Evolutionary conservation across 37 sponge, comb jelly and placozoan species (phyloP), one percentile per base, ranked within the genome.

Genomic region (Ianthella basta): DNA sequence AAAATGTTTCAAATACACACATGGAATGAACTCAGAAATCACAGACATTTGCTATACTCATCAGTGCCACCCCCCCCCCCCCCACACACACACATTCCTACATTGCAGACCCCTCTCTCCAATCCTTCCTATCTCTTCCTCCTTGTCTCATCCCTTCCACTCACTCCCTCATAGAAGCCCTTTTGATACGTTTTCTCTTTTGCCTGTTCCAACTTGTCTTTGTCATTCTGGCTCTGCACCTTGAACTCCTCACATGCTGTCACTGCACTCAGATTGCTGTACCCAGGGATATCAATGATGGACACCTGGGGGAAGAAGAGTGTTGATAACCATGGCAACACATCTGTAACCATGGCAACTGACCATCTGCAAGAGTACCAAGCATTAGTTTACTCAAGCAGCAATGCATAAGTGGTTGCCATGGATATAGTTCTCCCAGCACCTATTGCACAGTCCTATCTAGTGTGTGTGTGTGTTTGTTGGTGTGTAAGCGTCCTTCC

Each of bases 151-250:
- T 29, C 25, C 10, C 14, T 40, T 2, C 23, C 21, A 53, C 93
- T 86, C 60, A 98, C 97, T 74, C 99, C 99, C 66, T 99, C 97
- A 86, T 97, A 93, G 84, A 99, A 99, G 10, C 97, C 99, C 32
- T 86, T 89, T 18, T 86, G 91, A 90, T 99, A 99, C 33, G 93
- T 92, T 80, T 90, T 87, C 80, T 99, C 99, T 55, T 99, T 99
- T 12, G 97, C 99, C 67, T 87, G 59, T 67, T 88, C 89, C 65
- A 99, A 84, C 88, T 95, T 91, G n/a, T 89, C 91, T 56, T 78
- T 85, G 55, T 99, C 99, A 84, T 99, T 99, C 75, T 99, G 99
- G 35, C 92, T 91, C 60, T 78, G 86, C 32, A 99, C 88, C 57
- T 95, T 93, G 23, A 99, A 61, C 84, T 92, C 64, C 23, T 97